Base-by-base conservation (phyloP, 92 coral and sea anemone species). In the Muricea muricata region DNA sequence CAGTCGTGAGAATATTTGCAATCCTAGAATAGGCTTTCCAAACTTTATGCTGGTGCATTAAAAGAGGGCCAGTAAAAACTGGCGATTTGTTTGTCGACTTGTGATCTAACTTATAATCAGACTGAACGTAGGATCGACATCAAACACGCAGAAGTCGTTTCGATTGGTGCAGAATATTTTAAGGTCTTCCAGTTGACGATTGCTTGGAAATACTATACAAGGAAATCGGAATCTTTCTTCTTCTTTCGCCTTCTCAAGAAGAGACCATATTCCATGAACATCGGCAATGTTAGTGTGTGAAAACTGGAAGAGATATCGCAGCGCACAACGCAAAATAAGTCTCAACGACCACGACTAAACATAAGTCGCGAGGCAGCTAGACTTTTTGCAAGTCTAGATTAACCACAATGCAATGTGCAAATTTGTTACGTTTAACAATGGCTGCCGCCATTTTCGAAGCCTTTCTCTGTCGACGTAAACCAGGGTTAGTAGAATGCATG, bases 221-320 rank as follows among this genome's bases (percentile, higher is more conserved):
- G 70, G 21, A 84, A 68, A 73, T 90, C 90, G 18, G 90, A 87
- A 47, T 90, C 83, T 87, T 66, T 89, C 89, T 25, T 89, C 89
- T 57, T 85, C 40, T 82, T 89, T 89, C 60, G 92, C 92, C 23
- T 81, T 85, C 69, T 85, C 92, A 13, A 85, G 83, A 52, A 89
- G 81, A 21, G 79, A 65, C 85, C 91, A 88, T n/a, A 83, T 32
- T 57, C 54, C 54, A 14, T 78, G 32, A 65, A 37, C 39, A 37
- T 41, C 76, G n/a, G n/a, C n/a, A n/a, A n/a, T n/a, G n/a, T n/a
- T n/a, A n/a, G n/a, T n/a, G n/a, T n/a, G n/a, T n/a, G n/a, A n/a
- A n/a, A n/a, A n/a, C n/a, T n/a, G n/a, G n/a, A n/a, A n/a, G n/a
- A n/a, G n/a, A n/a, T n/a, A n/a, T n/a, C n/a, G n/a, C n/a, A n/a